phyloP scores from a whole-genome alignment of 2,888 invertebrate species.

The Phengaris arion region DNA sequence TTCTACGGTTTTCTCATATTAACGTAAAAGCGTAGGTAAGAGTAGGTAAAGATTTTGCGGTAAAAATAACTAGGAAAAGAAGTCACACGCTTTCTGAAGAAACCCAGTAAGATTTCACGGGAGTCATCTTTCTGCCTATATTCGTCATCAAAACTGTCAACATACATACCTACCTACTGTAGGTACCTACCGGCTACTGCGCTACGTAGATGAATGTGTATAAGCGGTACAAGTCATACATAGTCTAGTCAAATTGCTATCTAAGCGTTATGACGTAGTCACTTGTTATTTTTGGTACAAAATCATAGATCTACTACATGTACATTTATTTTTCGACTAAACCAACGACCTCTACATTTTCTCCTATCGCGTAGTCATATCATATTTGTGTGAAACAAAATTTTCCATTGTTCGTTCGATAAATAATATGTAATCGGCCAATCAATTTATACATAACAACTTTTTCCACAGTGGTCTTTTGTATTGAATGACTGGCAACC shows the following conservation, averaged over 20 bases:
- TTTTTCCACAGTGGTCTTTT: slow-evolving; percentile 81
- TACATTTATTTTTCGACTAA: not conserved
- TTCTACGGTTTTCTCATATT: not conserved
- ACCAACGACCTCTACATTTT: slow-evolving; percentile 14
- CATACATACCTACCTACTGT: too few relatives aligned
- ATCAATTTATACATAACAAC: slow-evolving; percentile 74
- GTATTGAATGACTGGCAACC: slow-evolving; percentile 76
- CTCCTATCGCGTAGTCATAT: not conserved
- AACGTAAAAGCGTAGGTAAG: not conserved
- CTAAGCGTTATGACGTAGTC: not conserved
- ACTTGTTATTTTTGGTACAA: not conserved
- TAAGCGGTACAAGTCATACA: too few relatives aligned
- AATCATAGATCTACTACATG: not conserved
- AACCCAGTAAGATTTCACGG: too few relatives aligned
- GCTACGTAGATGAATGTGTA: not conserved
- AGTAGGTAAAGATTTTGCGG: too few relatives aligned
- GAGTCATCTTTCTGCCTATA: not conserved
- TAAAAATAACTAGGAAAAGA: too few relatives aligned
- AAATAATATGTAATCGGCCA: not conserved
- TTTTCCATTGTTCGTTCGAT: slow-evolving; percentile 8
- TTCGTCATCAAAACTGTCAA: not conserved
- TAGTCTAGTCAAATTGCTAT: too few relatives aligned
- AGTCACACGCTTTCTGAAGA: too few relatives aligned
- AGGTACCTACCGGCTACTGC: not conserved
- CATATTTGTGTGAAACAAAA: not conserved